Evolutionary conservation across 2,113 vertebrate species (phyloP).

Genomic region (Atherinomorus stipes): DNA sequence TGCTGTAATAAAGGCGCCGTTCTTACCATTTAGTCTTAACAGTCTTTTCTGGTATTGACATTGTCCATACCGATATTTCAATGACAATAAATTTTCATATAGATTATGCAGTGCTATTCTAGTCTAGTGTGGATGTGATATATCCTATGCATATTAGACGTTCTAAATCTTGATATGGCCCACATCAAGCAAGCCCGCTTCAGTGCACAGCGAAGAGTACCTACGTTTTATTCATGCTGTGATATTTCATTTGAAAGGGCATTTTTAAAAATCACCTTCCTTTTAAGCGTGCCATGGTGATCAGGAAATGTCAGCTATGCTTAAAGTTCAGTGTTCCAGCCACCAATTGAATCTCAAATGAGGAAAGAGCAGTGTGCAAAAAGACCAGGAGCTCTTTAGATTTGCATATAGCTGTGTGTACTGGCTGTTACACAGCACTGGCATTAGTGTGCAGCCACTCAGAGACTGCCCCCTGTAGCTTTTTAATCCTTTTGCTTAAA

Average conservation of each 20-base stretch:
- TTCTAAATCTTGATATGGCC: neutral
- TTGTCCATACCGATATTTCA: no score
- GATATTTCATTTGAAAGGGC: slow-evolving; percentile 28
- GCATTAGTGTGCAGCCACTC: slow-evolving; percentile 11
- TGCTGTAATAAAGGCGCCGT: neutral
- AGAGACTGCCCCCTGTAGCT: slow-evolving; percentile 31
- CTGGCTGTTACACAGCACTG: neutral
- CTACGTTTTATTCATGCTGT: slow-evolving; percentile 11
- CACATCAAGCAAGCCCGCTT: neutral
- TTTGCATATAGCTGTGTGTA: slow-evolving; percentile 11
- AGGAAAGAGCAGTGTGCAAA: slow-evolving; percentile 7
- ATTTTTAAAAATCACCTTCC: slow-evolving; percentile 22
- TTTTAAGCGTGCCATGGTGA: slow-evolving; percentile 9
- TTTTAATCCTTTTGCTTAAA: slow-evolving; percentile 50
- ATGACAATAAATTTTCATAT: no score
- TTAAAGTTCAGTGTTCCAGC: slow-evolving; percentile 22
- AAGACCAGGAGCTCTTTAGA: neutral
- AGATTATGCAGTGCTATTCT: no score
- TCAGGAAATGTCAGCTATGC: slow-evolving; percentile 10
- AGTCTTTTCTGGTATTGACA: no score
- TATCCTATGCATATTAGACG: neutral
- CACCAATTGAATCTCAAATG: slow-evolving; percentile 3
- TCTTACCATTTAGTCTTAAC: no score
- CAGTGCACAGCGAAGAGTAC: neutral
- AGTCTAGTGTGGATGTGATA: neutral